Base-by-base conservation (phyloP, 2,888 invertebrate species). In the Podotricha telesiphe region DNA sequence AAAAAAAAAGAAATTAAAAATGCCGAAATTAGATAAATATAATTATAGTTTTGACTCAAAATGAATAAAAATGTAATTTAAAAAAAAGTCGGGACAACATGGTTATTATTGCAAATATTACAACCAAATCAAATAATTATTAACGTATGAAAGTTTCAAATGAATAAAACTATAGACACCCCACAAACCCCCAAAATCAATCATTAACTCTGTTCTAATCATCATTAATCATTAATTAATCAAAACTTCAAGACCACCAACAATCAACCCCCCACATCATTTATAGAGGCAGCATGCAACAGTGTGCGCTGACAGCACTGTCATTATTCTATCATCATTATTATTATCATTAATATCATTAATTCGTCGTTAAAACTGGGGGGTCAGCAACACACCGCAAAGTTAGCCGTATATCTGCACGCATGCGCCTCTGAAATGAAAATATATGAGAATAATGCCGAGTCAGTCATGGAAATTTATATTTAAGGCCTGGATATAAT, bases 391-490 rank as follows among this genome's bases (percentile, higher is more conserved):
- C 92, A 93, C 92, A 93, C 89, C 88, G 82, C 85, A 83, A 82
- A 83, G 83, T 83, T 92, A 91, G 88, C 92, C 93, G 82, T 88
- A 37, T 86, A 87, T 88, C 91, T 87, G 89, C 88, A 86, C 87
- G 92, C 93, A 93, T 93, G 93, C 89, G 93, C 93, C 93, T 93
- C 93, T 93, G 93, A 91, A 93, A 93, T 86, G 82, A 90, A 91
- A 89, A 91, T 86, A 88, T 83, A 85, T 83, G 88, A 90, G 86
- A 91, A 91, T 91, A 89, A 90, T 92, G 93, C 93, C 85, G 80
- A 91, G 91, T 89, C 88, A 88, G 93, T 93, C 92, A 92, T 92
- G 92, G 93, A 91, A 90, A 91, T 92, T 92, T 89, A 82, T 82
- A 77, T 69, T 51, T 53, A 62, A 64, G 72, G 75, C 74, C 70